phyloP scores from a whole-genome alignment of 2,888 invertebrate species.

The Rhogogaster chlorosoma region DNA sequence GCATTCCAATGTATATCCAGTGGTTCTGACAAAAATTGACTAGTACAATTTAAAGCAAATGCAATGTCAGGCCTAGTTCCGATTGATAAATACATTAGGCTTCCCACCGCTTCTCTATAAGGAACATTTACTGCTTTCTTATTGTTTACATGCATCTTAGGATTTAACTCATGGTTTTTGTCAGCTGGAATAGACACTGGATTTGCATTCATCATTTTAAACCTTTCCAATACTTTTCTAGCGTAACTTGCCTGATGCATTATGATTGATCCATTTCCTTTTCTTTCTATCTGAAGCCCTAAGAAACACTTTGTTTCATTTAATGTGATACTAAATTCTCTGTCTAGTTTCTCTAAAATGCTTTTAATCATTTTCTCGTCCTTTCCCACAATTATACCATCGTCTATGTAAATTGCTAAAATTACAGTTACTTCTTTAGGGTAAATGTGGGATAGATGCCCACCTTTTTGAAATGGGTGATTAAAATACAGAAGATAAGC shows the following conservation, averaged over 20 bases:
- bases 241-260: too few relatives aligned
- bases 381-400: conserved; percentile 54
- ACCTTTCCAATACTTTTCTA: too few relatives aligned
- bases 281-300: conserved; percentile 54
- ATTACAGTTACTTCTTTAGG: conserved; percentile 36
- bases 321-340: conserved; percentile 50
- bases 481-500: too few relatives aligned
- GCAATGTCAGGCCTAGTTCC: conserved; percentile 59
- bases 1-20: conserved; percentile 58
- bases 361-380: background rate
- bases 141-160: conserved; percentile 30
- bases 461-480: too few relatives aligned
- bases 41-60: conserved; percentile 53
- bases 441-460: too few relatives aligned
- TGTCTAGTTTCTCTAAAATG: conserved; percentile 32
- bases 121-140: conserved; percentile 44
- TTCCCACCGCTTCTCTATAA: conserved; percentile 57
- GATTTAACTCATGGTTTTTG: too few relatives aligned
- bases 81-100: conserved; percentile 55
- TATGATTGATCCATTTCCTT: too few relatives aligned
- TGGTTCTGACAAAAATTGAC: conserved; percentile 54
- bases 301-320: conserved; percentile 52
- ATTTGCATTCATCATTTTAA: too few relatives aligned
- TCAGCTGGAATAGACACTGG: too few relatives aligned
- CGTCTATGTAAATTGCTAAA: conserved; percentile 59